Base-by-base conservation (phyloP, 2,888 invertebrate genomes). In the Caenorhabditis sp. region DNA sequence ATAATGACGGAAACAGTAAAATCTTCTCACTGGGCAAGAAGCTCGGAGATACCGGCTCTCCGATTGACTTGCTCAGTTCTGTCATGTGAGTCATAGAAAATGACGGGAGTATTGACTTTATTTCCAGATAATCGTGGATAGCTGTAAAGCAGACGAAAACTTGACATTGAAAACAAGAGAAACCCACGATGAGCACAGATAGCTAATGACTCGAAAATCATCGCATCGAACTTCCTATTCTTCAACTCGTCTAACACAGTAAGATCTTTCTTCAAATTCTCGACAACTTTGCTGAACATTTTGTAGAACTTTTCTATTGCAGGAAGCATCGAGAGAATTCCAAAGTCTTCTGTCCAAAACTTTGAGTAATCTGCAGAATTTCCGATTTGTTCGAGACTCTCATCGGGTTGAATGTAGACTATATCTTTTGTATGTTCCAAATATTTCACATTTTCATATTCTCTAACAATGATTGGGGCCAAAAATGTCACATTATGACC, bases 401-500 rank as follows among this genome's bases (percentile, higher is more conserved):
- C 70, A 63, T 79, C 77, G 0, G 70, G 69, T 63, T 70, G 70
- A n/a, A 70, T 64, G 38, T 70, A 70, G 10, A 79, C 31, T 4
- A 79, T 31, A 38, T 80, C 66, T 14, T 38, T 80, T 4, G 73
- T 80, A 14, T 49, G 41, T 16, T 73, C 59, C 51, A 80, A 22
- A 44, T 74, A 80, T 35, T 69, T 76, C 0, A 76, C 35, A 49
- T 68, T 68, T 38, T 76, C 76, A 28, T 69, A 76, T 19, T 59
- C 47, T 49, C 41, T 12, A 1, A 61, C 58, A 10, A 76, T 69
- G 6, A 76, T 69, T 10, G 76, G 76, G 5, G 69, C 76, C 4
- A 76, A 51, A 19, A 76, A 76, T 6, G 76, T 76, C 16, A 80
- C 74, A 74, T 80, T 74, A 41, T 80, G 80, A 4, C 80, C 80